Evolutionary conservation across 2,113 vertebrate species (phyloP), one percentile per base, ranked within the genome.

Genomic region (Andinoacara biseriatus): DNA sequence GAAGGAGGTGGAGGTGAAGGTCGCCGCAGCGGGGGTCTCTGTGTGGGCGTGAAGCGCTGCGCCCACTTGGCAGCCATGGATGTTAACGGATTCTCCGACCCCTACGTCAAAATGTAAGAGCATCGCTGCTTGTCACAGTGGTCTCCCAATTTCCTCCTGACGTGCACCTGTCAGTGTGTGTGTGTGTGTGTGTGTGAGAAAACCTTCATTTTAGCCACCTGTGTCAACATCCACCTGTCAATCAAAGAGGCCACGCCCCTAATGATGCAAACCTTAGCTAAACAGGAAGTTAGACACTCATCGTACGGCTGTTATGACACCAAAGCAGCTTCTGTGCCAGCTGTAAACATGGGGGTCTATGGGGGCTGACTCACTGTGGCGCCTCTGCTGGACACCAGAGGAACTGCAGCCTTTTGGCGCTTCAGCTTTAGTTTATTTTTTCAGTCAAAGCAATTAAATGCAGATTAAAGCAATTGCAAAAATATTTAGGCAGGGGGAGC

Each of bases 21-120:
- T 0, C 77, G 59, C 3, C 83, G 63, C 18, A 15, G 88, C 3
- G 94, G 85, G 0, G 96, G 97, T 2, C 93, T 97, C 29, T 93
- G 94, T 9, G 97, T 97, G 40, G 96, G 96, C n/a, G 96, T 97
- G 15, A 84, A 92, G 22, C 96, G 97, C 78, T 97, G 97, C 2
- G 96, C 97, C 15, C 97, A 97, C 83, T 94, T 97, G 80, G 97
- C 97, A 0, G 97, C 97, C 65, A 97, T 97, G 97, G 97, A 97
- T 0, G 97, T 97, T 86, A 97, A 97, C 0, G 97, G 97, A 46
- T 97, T 97, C 92, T 97, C 97, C 0, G 97, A 97, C 86, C 97
- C 97, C 80, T 97, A 97, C 10, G 97, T 97, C 80, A 97, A 97
- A 94, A 97, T 95, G 96, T 97, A 91, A 97, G 96, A 57, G 2